phyloP scores from a whole-genome alignment of 2,888 invertebrate species.

The Latheticus oryzae region DNA sequence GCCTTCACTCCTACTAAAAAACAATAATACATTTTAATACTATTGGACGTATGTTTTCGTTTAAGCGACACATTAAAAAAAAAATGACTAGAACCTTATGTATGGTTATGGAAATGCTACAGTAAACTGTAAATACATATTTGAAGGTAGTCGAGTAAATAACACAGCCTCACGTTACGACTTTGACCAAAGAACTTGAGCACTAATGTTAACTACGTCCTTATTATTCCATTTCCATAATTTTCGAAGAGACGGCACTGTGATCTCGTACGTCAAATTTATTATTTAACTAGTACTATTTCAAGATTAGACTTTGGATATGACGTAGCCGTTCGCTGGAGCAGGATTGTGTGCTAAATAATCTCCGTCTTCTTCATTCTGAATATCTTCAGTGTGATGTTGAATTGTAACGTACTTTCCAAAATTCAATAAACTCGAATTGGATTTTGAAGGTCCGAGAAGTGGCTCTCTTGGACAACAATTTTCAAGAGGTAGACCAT shows the following conservation, averaged over 20 bases:
- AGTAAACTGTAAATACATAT: conserved; percentile 8
- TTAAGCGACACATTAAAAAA: conserved; percentile 33
- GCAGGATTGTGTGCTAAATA: conserved; percentile 33
- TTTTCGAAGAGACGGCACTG: conserved; percentile 7
- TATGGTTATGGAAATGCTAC: conserved; percentile 29
- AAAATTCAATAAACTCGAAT: conserved; percentile 54
- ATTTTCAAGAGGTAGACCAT: conserved; percentile 58
- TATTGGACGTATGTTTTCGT: conserved; percentile 32
- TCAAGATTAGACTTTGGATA: conserved; percentile 39
- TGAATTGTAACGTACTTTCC: conserved; percentile 54
- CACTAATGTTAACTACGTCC: no score
- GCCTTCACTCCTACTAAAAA: conserved; percentile 17
- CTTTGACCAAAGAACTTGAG: conserved; percentile 15
- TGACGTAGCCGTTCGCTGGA: conserved; percentile 23
- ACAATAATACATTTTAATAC: conserved; percentile 35
- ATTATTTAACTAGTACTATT: no score
- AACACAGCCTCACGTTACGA: conserved; percentile 31
- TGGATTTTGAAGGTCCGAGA: conserved; percentile 55
- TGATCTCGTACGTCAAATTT: no score
- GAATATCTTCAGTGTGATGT: conserved; percentile 46
- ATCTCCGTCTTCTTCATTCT: conserved; percentile 46
- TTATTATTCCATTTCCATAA: conserved; percentile 8
- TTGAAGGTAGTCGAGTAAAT: conserved; percentile 7
- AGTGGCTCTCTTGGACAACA: conserved; percentile 62
- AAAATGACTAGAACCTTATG: conserved; percentile 39